Percentiles rank a stretch among this genome's conserved stretches.
These are phyloP conservation scores for Pantherophis vulpinus DNA, from an alignment of 2,797 vertebrate genomes.

Conservation along the genomic window DNA sequence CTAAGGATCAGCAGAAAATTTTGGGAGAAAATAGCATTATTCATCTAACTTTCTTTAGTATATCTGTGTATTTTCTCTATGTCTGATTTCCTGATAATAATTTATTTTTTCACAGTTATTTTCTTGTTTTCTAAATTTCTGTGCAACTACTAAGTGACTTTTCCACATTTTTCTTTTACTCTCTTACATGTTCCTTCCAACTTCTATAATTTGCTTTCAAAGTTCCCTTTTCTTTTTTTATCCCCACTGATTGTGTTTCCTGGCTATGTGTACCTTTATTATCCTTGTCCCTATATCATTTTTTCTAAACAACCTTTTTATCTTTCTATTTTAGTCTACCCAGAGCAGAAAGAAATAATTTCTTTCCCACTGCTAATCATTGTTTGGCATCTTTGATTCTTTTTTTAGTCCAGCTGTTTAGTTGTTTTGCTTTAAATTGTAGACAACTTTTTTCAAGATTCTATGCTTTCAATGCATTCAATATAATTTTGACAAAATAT, in stretches of 20 bases:
- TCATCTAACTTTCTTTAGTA: background rate
- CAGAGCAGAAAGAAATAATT: background rate
- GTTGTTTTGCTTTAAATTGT: background rate
- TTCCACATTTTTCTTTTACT: background rate
- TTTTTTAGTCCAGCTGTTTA: background rate
- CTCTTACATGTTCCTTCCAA: background rate
- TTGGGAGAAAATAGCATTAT: too few relatives aligned
- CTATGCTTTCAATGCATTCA: background rate
- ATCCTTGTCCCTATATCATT: background rate
- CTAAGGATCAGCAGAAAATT: background rate
- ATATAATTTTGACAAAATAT: background rate
- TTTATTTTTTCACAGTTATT: background rate
- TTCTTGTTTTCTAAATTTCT: background rate
- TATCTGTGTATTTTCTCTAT: background rate
- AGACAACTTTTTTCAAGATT: background rate
- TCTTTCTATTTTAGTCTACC: background rate
- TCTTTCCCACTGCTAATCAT: background rate
- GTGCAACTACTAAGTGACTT: background rate
- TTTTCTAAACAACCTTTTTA: background rate
- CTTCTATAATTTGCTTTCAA: background rate
- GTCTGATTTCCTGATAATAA: background rate
- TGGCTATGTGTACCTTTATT: background rate
- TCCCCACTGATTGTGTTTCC: background rate
- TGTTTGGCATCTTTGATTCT: background rate
- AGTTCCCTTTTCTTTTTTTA: background rate